Base-by-base conservation (phyloP, 1,140 invertebrate species). In the Octopus bimaculoides region DNA sequence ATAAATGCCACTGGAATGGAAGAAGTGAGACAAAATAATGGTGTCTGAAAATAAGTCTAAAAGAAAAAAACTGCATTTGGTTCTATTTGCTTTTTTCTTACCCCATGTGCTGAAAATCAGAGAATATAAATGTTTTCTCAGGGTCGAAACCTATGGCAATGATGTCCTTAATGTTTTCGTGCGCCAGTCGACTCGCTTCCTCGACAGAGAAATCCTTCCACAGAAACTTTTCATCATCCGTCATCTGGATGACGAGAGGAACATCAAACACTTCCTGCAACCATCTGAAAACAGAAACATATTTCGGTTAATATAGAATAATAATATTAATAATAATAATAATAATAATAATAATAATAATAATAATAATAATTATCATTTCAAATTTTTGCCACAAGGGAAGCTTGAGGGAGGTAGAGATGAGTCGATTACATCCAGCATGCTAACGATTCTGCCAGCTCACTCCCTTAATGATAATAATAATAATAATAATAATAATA, bases 201-300 rank as follows among this genome's bases (percentile, higher is more conserved):
- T 99, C 97, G 41, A 99, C 87, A 81, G 94, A 95, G 53, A 99
- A 90, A 89, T 99, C 96, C 90, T 96, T 98, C 98, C 98, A 99
- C 85, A 99, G 92, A 54, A 94, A 96, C 89, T 99, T 99, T 89
- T 99, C 98, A 91, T 99, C 98, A 88, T 99, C 98, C 0, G 98
- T 99, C 82, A 99, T 90, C 89, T 99, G 97, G 84, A 99, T 96
- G 0, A 99, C 94, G 26, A 99, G 89, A 55, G 98, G 98, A 75
- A 99, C 97, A 91, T 99, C 93, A 89, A 99, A 99, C 0, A 95
- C 94, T 85, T 99, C 98, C 92, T 99, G 98, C 4, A 99, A 90
- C 96, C 97, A 99, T 90, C 96, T 97, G 86, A 8, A 77, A 7
- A 81, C 61, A 81, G 12, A 26, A 7, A 74, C 41, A 77, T 61